Evolutionary conservation across 2,888 invertebrate genomes (phyloP), one percentile per base, ranked within the genome.

Genomic region (Leucophenga maculata): DNA sequence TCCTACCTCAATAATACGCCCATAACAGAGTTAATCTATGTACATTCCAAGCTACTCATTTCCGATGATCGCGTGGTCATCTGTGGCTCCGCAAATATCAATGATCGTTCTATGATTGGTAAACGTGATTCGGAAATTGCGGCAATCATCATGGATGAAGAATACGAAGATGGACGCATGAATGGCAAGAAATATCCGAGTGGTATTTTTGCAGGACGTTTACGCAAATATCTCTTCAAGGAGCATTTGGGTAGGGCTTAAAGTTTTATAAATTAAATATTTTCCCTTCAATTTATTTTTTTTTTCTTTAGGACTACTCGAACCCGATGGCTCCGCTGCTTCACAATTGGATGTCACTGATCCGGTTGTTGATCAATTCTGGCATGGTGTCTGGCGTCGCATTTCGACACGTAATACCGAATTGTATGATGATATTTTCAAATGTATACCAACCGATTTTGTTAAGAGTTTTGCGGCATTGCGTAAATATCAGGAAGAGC

Each of bases 61-160:
- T 95, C 95, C 0, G 99, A 99, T 86, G 99, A 99, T 87, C 92
- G 93, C 77, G 91, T 92, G 2, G 93, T 96, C 0, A 97, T 99
- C 74, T 98, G 98, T 82, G 99, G 99, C 18, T 98, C 98, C 6
- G 98, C 99, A 0, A 99, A 99, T 86, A 97, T 99, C 78, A 99
- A 99, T 85, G 99, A 99, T 87, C 90, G 99, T 66, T 98, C 97
- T 69, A 92, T 99, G 92, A 90, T 97, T 67, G 99, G 99, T 0
- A 95, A 93, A 72, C 91, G 99, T 75, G 99, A 99, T 85, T 98
- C 98, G 0, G 99, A 99, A 89, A 93, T 97, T 6, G 97, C 97
- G 3, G 94, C 97, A 16, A 89, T 97, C 55, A 91, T 97, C 67
- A 94, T 96, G 92, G 96, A 96, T 85, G 93, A 94, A 87, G 92